These are phyloP conservation scores for Dinocampus coccinellae DNA, from an alignment of 2,888 invertebrate species.

Conservation along the genomic window DNA sequence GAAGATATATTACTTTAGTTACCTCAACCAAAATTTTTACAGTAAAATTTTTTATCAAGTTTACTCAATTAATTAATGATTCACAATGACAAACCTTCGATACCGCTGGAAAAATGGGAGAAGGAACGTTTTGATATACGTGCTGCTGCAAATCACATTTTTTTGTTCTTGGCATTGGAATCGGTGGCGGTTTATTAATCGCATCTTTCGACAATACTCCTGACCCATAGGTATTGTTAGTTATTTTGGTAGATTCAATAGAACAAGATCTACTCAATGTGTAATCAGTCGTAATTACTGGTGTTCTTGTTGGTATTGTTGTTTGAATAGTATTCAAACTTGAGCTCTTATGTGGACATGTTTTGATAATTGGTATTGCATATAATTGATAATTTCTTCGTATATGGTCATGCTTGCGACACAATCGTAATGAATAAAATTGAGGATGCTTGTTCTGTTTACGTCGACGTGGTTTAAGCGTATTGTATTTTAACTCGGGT, in stretches of 20 bases:
- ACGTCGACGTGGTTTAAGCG: constrained; percentile 62
- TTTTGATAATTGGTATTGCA: constrained; percentile 63
- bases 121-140: constrained; percentile 72
- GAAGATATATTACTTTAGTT: not conserved
- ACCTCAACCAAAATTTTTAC: not conserved
- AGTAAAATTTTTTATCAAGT: not conserved
- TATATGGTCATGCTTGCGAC: constrained; percentile 56
- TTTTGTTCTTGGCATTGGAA: constrained; percentile 60
- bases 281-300: constrained; percentile 23
- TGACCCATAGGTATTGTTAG: not conserved
- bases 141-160: constrained; percentile 65
- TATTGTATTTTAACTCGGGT: constrained; percentile 64
- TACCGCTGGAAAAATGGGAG: constrained; percentile 68
- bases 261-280: constrained; percentile 18
- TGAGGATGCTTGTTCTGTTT: constrained; percentile 55
- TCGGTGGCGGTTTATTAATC: constrained; percentile 48
- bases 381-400: constrained; percentile 61
- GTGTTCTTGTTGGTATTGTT: constrained; percentile 36
- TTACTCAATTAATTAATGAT: not conserved
- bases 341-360: constrained; percentile 58
- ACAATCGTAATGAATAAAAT: constrained; percentile 59
- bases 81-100: constrained; percentile 37
- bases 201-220: constrained; percentile 19
- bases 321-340: constrained; percentile 53
- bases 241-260: not conserved